phyloP scores from a whole-genome alignment of 2,113 vertebrate genomes.

The Cryptoleucopteryx plumbea region DNA sequence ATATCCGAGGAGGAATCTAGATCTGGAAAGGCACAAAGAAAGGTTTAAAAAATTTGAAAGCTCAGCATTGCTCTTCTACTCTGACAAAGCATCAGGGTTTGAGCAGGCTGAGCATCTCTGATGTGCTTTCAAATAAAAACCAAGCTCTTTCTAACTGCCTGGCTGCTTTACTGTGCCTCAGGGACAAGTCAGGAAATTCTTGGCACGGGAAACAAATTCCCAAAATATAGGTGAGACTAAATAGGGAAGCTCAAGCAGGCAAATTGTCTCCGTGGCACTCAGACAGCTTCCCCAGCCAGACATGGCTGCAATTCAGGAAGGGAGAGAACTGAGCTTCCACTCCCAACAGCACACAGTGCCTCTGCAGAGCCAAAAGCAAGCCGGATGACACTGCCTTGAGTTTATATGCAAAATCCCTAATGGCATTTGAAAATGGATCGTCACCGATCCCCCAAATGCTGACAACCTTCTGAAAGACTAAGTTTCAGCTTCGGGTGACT shows the following conservation, averaged over 20 bases:
- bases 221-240: neutral
- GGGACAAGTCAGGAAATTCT: neutral
- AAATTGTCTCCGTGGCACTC: neutral
- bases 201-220: neutral
- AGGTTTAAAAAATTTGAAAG: neutral
- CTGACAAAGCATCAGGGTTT: neutral
- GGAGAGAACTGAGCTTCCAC: neutral
- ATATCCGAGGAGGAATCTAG: neutral
- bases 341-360: neutral
- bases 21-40: conserved; percentile 49
- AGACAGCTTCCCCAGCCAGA: neutral
- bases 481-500: neutral
- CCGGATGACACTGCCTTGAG: rapidly evolving
- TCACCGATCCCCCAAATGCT: rapidly evolving
- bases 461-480: neutral
- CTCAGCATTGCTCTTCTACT: neutral
- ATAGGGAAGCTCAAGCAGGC: neutral
- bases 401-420: neutral
- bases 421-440: rapidly evolving
- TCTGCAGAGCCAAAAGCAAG: rapidly evolving
- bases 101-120: rapidly evolving
- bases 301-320: neutral
- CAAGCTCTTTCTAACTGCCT: too few species aligned
- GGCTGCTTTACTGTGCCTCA: neutral
- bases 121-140: neutral